Conservation (phyloP, 2,113 vertebrate genomes). For the Entosphenus tridentatus region DNA sequence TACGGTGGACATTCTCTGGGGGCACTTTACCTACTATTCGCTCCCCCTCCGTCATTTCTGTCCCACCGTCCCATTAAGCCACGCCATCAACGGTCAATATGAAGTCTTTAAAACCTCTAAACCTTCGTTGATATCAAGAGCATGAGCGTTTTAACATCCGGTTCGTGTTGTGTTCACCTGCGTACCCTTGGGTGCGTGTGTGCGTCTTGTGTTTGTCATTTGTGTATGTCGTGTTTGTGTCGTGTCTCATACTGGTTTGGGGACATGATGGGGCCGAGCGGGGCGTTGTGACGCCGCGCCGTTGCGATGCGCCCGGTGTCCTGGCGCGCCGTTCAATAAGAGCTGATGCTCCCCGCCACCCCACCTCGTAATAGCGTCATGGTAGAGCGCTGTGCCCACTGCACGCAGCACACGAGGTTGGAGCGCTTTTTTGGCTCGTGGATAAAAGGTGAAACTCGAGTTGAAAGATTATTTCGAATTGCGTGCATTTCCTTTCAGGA, state of each 20-base stretch:
- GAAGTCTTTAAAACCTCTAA: no score
- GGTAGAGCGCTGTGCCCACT: neutral
- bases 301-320: neutral
- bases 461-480: neutral
- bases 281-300: neutral
- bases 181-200: no score
- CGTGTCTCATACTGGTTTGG: neutral
- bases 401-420: neutral
- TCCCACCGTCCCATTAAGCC: no score
- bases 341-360: neutral
- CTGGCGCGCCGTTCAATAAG: neutral
- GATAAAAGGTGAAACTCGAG: neutral
- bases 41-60: no score
- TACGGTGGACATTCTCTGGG: no score
- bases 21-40: no score
- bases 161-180: no score
- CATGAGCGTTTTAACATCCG: no score
- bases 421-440: neutral
- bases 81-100: no score
- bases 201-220: no score
- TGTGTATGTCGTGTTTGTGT: no score
- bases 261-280: neutral
- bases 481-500: slow-evolving; percentile 31
- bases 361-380: neutral
- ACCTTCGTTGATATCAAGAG: no score